These are phyloP conservation scores for Drosophila recens DNA, from an alignment of 2,888 invertebrate genomes.

Conservation along the genomic window DNA sequence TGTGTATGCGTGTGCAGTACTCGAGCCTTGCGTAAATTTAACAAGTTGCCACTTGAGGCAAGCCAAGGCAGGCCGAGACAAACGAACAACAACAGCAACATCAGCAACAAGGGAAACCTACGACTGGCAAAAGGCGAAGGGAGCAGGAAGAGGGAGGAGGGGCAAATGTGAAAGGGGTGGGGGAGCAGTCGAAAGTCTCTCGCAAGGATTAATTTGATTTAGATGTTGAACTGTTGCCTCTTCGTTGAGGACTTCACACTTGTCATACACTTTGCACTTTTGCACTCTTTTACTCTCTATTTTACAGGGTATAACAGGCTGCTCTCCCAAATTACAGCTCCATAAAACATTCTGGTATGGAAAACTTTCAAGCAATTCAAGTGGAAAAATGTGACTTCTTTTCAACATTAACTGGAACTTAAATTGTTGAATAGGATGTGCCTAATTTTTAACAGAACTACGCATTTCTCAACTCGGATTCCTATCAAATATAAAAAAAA, in stretches of 20 bases:
- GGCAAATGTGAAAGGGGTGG: not conserved
- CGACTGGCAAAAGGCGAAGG: slow-evolving; percentile 43
- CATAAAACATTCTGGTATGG: not conserved
- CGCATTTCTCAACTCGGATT: not conserved
- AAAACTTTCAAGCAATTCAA: not conserved
- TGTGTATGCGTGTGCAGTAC: slow-evolving; percentile 77
- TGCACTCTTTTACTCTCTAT: slow-evolving; percentile 1
- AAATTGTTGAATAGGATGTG: not conserved
- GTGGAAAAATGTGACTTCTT: too few species aligned
- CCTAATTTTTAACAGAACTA: not conserved
- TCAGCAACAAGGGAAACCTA: slow-evolving; percentile 39
- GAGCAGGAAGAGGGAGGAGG: not conserved
- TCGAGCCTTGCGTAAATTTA: slow-evolving; percentile 77
- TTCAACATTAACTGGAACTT: not conserved
- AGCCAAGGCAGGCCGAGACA: slow-evolving; percentile 27
- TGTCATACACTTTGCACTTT: slow-evolving; percentile 57
- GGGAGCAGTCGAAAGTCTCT: slow-evolving; percentile 32
- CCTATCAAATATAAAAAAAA: too few species aligned
- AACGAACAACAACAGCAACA: slow-evolving; percentile 36
- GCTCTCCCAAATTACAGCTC: not conserved
- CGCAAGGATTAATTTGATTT: slow-evolving; percentile 74
- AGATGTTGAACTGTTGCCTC: slow-evolving; percentile 67
- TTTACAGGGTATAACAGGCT: slow-evolving; percentile 14
- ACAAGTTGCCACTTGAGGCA: slow-evolving; percentile 77
- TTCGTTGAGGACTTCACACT: slow-evolving; percentile 51